Conservation (phyloP, 2,888 invertebrate genomes). For the Megamerina dolium region DNA sequence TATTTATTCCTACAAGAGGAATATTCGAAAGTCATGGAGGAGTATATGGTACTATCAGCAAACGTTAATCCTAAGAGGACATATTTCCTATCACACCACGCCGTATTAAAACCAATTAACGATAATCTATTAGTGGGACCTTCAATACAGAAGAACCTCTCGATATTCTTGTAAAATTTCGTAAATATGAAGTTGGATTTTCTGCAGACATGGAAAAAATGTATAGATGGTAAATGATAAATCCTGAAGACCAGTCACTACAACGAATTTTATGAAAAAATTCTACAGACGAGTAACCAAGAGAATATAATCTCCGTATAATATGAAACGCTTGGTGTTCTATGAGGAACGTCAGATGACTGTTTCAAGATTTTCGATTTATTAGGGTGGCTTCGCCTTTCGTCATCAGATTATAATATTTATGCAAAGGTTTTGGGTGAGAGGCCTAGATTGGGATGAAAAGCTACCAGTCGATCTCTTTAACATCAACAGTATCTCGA, state of each 20-base stretch:
- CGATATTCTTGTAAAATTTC: slow-evolving; percentile 5
- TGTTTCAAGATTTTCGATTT: slow-evolving; percentile 11
- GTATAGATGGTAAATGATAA: slow-evolving; percentile 9
- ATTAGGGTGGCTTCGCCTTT: slow-evolving; percentile 7
- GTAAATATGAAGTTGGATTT: slow-evolving; percentile 7
- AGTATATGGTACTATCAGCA: slow-evolving; percentile 1
- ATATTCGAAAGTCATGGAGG: slow-evolving; percentile 7
- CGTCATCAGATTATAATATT: too few relatives aligned
- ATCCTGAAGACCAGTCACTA: not conserved
- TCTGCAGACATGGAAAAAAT: slow-evolving; percentile 9
- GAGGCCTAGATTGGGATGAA: slow-evolving; percentile 9
- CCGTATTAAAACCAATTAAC: slow-evolving; percentile 19
- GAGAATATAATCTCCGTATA: not conserved
- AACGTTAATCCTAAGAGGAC: slow-evolving; percentile 4
- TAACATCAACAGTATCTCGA: not conserved
- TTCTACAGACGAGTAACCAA: not conserved
- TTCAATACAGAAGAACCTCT: slow-evolving; percentile 10
- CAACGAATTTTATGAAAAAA: not conserved
- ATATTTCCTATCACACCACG: slow-evolving; percentile 22
- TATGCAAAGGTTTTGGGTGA: slow-evolving; percentile 10
- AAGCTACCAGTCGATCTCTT: not conserved
- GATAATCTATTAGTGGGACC: slow-evolving; percentile 21
- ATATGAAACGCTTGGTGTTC: slow-evolving; percentile 11
- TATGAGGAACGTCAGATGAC: slow-evolving; percentile 7
- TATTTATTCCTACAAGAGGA: slow-evolving; percentile 2